Base-by-base conservation (phyloP, 1,140 invertebrate species). In the Bombus affinis region DNA sequence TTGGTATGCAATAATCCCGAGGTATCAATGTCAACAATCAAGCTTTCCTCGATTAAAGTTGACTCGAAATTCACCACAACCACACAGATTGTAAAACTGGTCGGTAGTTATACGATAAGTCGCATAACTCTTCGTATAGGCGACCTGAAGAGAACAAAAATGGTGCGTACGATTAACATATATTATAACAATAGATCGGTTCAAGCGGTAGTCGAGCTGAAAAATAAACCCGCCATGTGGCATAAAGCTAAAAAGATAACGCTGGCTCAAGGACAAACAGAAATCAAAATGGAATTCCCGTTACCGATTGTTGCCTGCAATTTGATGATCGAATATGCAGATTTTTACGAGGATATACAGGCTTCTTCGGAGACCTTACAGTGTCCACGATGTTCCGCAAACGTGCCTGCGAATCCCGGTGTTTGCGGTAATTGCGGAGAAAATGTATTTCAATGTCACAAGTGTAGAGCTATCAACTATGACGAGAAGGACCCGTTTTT, bases 401-500 rank as follows among this genome's bases (percentile, higher is more conserved):
- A 98, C 9, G 98, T 99, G 0, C 98, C 98, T 0, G 98, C 99
- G 0, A 99, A 99, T 95, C 99, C 99, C 0, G 99, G 99, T 2
- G 98, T 99, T 0, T 99, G 99, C 93, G 97, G 97, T 0, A 99
- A 99, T 94, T 99, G 99, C 94, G 99, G 99, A 5, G 99, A 99
- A 94, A 99, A 99, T 94, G 99, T 99, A 0, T 99, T 99, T 94
- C 99, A 99, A 92, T 99, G 99, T 93, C 98, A 99, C 94, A 99
- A 99, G 95, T 99, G 98, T 95, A 97, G 98, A 28, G 98, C 99
- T 0, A 99, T 99, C 87, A 99, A 99, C 95, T 99, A 99, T 95
- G 99, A 99, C 94, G 99, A 99, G 94, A 99, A 99, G 94, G 99
- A 99, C 96, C 99, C 99, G 3, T 99, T 99, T 96, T 95, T 99